Conservation (phyloP, 2,113 vertebrate genomes). For the Anolis sagrei region DNA sequence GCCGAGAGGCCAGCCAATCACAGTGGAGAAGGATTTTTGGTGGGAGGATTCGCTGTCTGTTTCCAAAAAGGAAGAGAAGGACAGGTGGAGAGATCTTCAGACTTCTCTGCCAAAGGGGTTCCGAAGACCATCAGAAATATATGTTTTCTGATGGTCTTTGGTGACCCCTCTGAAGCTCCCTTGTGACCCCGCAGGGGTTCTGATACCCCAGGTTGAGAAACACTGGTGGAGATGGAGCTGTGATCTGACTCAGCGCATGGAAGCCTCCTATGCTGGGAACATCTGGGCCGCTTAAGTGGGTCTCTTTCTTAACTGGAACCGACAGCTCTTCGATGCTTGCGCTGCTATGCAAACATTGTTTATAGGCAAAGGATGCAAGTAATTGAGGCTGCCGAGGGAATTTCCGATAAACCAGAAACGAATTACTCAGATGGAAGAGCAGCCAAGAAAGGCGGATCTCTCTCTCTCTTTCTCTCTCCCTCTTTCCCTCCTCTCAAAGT, state of each 20-base stretch:
- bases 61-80: too few relatives aligned
- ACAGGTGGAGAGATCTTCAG: too few relatives aligned
- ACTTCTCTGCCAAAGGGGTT: too few relatives aligned
- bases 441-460: background rate
- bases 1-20: too few relatives aligned
- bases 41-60: too few relatives aligned
- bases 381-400: background rate
- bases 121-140: too few relatives aligned
- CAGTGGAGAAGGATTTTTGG: too few relatives aligned
- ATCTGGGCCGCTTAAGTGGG: background rate
- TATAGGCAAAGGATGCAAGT: background rate
- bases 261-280: background rate
- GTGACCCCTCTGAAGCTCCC: too few relatives aligned
- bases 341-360: background rate
- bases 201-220: too few relatives aligned
- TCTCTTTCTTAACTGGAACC: background rate
- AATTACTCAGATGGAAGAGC: background rate
- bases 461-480: background rate
- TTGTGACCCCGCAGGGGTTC: too few relatives aligned
- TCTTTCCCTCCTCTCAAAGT: background rate
- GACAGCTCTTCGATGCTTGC: background rate
- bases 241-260: background rate
- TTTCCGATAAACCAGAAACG: background rate
- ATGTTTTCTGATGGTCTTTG: too few relatives aligned
- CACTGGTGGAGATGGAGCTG: background rate